Evolutionary conservation across 2,888 invertebrate genomes (phyloP).

Genomic region (Ichneumoninae sp.): DNA sequence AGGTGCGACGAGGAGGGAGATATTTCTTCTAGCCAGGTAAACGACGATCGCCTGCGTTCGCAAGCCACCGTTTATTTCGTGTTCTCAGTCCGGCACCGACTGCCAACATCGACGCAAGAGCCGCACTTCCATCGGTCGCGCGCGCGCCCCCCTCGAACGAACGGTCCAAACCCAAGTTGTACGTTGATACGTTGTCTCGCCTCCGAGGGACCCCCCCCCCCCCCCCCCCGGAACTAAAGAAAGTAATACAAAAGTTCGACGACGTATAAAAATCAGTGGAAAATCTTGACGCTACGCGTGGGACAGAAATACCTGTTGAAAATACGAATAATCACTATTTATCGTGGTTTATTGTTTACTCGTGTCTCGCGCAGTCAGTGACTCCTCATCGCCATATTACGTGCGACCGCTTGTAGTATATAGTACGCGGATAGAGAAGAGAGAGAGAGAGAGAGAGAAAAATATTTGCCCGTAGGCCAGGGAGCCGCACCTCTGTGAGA

Average conservation of each 20-base stretch:
- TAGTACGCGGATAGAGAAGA: slow-evolving; percentile 45
- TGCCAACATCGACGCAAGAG: slow-evolving; percentile 74
- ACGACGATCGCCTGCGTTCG: slow-evolving; percentile 66
- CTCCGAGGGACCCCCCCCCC: neutral
- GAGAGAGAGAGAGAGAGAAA: slow-evolving; percentile 58
- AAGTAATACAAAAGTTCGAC: neutral
- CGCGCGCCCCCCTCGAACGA: slow-evolving; percentile 36
- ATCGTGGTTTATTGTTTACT: neutral
- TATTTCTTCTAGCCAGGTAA: slow-evolving; percentile 66
- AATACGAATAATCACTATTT: neutral
- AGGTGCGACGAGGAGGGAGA: slow-evolving; percentile 26
- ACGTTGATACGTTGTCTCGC: slow-evolving; percentile 21
- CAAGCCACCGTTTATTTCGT: slow-evolving; percentile 64
- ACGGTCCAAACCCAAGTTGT: neutral
- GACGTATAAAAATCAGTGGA: slow-evolving; percentile 15
- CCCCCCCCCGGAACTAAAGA: slow-evolving; percentile 1
- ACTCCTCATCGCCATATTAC: neutral
- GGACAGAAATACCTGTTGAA: neutral
- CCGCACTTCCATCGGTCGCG: slow-evolving; percentile 51
- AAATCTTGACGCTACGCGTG: neutral
- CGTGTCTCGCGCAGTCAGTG: neutral
- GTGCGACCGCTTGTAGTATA: neutral
- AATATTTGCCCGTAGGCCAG: slow-evolving; percentile 62
- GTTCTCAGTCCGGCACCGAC: slow-evolving; percentile 81
- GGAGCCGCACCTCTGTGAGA: slow-evolving; percentile 77